Evolutionary conservation across 2,888 invertebrate genomes (phyloP).

Genomic region (Cephus pygmeus): DNA sequence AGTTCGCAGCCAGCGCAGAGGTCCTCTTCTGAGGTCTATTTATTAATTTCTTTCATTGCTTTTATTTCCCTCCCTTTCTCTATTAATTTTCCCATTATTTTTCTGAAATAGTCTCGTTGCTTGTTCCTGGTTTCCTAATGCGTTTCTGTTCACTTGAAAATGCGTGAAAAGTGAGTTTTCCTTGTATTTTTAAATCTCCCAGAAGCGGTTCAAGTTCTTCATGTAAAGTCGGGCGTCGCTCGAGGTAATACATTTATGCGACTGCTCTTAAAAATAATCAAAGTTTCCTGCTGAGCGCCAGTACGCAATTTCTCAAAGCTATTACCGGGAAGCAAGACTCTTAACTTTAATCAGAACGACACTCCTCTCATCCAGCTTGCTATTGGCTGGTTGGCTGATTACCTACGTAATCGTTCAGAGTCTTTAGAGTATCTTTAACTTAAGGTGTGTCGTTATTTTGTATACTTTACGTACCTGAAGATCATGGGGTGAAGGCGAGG

Average conservation of each 20-base stretch:
- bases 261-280: conserved; percentile 23
- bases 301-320: conserved; percentile 23
- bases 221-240: not conserved
- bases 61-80: not conserved
- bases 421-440: not conserved
- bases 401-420: not conserved
- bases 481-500: conserved; percentile 43
- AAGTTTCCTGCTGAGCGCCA: conserved; percentile 20
- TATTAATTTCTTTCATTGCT: not conserved
- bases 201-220: not conserved
- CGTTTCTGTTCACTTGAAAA: not conserved
- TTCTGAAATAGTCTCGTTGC: not conserved
- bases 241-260: conserved; percentile 22
- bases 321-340: conserved; percentile 3
- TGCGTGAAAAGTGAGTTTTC: not conserved
- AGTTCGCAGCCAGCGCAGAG: not conserved
- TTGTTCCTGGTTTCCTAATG: not conserved
- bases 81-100: not conserved
- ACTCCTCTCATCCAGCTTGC: not conserved
- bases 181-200: not conserved
- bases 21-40: not conserved
- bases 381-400: not conserved
- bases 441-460: not conserved
- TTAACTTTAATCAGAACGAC: not conserved
- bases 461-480: conserved; percentile 11